These are phyloP conservation scores for Lepidocyrtoides sp. DNA, from an alignment of 2,888 invertebrate species.

Conservation along the genomic window DNA sequence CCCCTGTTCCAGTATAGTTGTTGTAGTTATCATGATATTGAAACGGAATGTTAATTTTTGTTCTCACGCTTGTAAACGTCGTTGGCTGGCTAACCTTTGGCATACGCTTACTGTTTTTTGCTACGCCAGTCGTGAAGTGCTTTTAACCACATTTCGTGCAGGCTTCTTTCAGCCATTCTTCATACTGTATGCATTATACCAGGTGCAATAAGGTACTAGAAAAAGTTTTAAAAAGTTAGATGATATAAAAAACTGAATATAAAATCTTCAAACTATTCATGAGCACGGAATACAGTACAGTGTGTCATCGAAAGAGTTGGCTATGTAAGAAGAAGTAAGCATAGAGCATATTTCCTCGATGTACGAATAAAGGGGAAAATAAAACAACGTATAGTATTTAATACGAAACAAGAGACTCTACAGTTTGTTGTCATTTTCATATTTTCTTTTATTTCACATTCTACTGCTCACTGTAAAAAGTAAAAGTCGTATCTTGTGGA, in stretches of 20 bases:
- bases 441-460: neutral
- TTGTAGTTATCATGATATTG: too few relatives aligned
- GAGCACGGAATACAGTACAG: neutral
- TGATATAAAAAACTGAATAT: neutral
- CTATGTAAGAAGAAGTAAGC: neutral
- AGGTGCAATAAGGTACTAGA: too few relatives aligned
- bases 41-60: neutral
- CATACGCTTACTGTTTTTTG: too few relatives aligned
- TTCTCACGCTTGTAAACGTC: neutral
- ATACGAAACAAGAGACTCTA: neutral
- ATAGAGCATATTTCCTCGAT: neutral
- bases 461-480: neutral
- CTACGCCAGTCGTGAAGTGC: too few relatives aligned
- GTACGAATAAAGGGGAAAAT: too few relatives aligned
- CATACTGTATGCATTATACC: too few relatives aligned
- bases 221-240: too few relatives aligned
- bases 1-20: too few relatives aligned
- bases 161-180: too few relatives aligned
- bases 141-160: too few relatives aligned
- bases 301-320: neutral
- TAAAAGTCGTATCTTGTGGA: conserved; percentile 15
- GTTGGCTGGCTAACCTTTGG: too few relatives aligned
- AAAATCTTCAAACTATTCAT: neutral
- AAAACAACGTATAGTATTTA: neutral
- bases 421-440: conserved; percentile 25